phyloP scores from a whole-genome alignment of 2,113 vertebrate species.

The Plestiodon gilberti region DNA sequence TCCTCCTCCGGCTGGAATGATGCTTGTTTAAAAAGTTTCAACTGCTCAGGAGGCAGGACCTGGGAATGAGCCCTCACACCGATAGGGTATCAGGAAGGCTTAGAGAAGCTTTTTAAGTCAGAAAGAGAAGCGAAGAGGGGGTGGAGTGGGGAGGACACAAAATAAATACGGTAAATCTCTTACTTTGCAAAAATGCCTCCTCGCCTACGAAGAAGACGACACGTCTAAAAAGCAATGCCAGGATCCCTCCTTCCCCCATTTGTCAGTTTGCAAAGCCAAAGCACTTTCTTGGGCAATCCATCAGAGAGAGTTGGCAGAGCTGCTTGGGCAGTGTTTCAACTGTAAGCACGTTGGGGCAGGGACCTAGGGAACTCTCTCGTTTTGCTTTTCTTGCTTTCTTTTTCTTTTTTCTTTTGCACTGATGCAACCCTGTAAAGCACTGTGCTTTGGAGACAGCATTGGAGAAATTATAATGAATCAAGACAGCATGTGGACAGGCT shows the following conservation, averaged over 20 bases:
- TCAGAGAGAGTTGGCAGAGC: no score
- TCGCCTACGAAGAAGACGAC: neutral
- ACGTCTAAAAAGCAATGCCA: neutral
- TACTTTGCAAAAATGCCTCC: constrained; percentile 72
- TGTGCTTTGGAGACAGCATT: no score
- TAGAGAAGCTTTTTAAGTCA: constrained; percentile 51
- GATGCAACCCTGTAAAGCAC: no score
- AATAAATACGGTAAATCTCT: constrained; percentile 68
- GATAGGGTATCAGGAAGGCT: constrained; percentile 58
- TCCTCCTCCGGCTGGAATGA: neutral
- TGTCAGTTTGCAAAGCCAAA: no score
- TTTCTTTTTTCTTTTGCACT: no score
- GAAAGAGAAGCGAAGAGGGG: neutral
- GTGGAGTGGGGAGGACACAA: constrained; percentile 33
- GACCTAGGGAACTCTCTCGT: neutral
- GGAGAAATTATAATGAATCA: no score
- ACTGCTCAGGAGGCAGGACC: constrained; percentile 65
- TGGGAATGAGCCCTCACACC: constrained; percentile 55
- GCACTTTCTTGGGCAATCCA: no score
- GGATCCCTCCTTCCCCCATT: neutral
- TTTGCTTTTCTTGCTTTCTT: no score
- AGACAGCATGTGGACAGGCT: no score
- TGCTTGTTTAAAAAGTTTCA: constrained; percentile 69
- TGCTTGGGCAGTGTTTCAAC: neutral
- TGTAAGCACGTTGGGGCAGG: neutral